These are phyloP conservation scores for Drosophila ercepeae DNA, from an alignment of 1,140 invertebrate species.

Conservation along the genomic window DNA sequence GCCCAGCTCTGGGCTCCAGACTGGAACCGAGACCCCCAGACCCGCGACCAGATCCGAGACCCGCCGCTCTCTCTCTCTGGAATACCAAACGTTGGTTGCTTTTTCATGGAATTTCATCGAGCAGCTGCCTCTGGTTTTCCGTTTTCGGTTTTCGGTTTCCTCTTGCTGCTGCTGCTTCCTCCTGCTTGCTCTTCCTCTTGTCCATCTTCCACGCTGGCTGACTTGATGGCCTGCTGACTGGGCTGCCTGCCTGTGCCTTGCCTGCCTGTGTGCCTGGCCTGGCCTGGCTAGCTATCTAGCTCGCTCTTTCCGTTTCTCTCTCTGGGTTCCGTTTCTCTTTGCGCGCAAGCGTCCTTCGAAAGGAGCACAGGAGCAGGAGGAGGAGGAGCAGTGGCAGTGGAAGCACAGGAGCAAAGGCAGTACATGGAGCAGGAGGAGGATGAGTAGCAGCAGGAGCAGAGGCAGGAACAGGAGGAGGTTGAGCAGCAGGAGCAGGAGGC, in stretches of 20 bases:
- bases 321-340: slow-evolving; percentile 42
- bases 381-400: slow-evolving; percentile 16
- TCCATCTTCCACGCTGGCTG: background rate
- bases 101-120: background rate
- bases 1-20: too few relatives aligned
- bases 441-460: background rate
- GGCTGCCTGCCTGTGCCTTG: background rate
- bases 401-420: too few relatives aligned
- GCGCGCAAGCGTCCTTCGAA: slow-evolving; percentile 44
- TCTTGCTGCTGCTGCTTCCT: too few relatives aligned
- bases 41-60: too few relatives aligned
- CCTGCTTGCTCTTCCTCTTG: too few relatives aligned
- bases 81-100: too few relatives aligned
- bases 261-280: background rate
- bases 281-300: background rate
- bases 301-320: background rate
- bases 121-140: background rate
- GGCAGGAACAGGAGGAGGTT: slow-evolving; percentile 3
- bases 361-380: slow-evolving; percentile 14
- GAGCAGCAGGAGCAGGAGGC: slow-evolving; percentile 16
- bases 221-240: too few relatives aligned
- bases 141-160: too few relatives aligned
- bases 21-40: too few relatives aligned
- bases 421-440: slow-evolving; percentile 19
- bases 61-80: too few relatives aligned